Base-by-base conservation (phyloP, 2,888 invertebrate genomes). In the Ellobium chinense region DNA sequence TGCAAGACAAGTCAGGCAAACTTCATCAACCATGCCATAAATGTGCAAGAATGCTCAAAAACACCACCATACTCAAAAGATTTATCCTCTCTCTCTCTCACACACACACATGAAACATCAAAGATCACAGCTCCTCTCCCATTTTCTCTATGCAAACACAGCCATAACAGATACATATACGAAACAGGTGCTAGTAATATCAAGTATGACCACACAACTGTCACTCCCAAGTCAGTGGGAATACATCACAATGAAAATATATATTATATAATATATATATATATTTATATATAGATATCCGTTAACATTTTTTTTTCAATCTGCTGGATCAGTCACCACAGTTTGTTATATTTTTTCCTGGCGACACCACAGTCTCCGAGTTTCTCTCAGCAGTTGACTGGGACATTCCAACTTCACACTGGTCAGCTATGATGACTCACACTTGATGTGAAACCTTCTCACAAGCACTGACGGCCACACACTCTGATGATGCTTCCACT, bases 221-320 rank as follows among this genome's bases (percentile, higher is more conserved):
- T n/a, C n/a, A n/a, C n/a, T n/a, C n/a, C 36, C 1, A 66, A 37
- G 12, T 46, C n/a, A 34, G 31, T 69, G 69, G 34, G 9, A 27
- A 70, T 54, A 70, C 5, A 56, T 56, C 21, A 54, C 31, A 68
- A 39, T 46, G 24, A 46, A 68, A 39, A 29, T 27, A 39, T 46
- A 68, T 46, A 21, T 63, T n/a, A 14, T 34, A 36, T 68, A n/a
- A 46, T 68, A 46, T 66, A 24, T 66, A 37, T 37, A 65, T 65
- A 65, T 65, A 65, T 34, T 9, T 66, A 36, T 37, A 36, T n/a
- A 24, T 66, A 66, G 27, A 37, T 66, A 63, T 63, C 9, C 14
- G 37, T n/a, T 24, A 56, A 21, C 21, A n/a, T 56, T 56, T 9
- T 5, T 24, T 24, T n/a, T 18, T 4, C 24, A 24, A 56, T 56